Evolutionary conservation across 2,113 vertebrate genomes (phyloP), one percentile per base, ranked within the genome.

Genomic region (Muscicapa adusta): DNA sequence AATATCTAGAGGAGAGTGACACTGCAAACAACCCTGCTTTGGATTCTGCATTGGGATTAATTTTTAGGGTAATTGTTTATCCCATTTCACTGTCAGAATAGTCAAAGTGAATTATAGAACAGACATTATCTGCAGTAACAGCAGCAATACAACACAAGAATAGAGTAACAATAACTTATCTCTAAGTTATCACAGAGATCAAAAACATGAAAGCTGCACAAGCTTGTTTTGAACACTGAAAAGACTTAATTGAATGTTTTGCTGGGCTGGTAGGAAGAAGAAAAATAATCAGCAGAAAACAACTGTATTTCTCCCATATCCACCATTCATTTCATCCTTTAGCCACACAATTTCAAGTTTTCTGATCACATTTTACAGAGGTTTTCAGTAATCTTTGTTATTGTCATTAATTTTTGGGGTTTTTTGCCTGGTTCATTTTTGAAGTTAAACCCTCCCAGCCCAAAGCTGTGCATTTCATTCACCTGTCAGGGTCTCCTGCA

Each of bases 401-500:
- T 1, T 58, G 51, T 17, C 34, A 4, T 17, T 60, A 36, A 51
- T 12, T 45, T 43, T n/a, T 6, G 20, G 18, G 14, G 1, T 1
- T 8, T 34, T 66, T 14, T 54, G 18, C 36, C 56, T 45, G 51
- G 24, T 42, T 82, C 9, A 14, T 82, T 40, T 42, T 36, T 63
- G 12, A 45, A 26, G 17, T 68, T 28, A 45, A 40, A 14, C 25
- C 61, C 51, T 3, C 22, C 18, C 20, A 75, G 58, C 31, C 40
- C 51, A 56, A 20, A 73, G 9, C 38, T 36, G 70, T 3, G 67
- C 48, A 48, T 25, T 38, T 96, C 48, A 48, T 25, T 38, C 96
- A 98, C 98, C 98, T 97, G 98, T 98, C 92, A 98, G 82, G 57
- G 96, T 96, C 67, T 98, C 98, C 85, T 98, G 98, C 76, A 98